Base-by-base conservation (phyloP, 2,888 invertebrate species). In the Creontiades dilutus region DNA sequence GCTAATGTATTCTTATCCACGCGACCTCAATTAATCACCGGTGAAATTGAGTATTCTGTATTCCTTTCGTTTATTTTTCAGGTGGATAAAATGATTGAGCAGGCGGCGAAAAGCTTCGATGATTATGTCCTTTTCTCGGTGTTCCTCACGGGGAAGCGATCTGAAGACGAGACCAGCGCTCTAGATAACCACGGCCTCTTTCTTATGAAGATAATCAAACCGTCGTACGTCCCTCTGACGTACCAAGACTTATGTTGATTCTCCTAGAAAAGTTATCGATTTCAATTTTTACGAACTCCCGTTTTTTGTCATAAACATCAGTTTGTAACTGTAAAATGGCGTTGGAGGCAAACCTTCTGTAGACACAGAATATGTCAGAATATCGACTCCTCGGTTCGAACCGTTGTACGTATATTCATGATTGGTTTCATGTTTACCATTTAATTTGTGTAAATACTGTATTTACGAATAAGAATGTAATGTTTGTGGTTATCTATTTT, bases 191-290 rank as follows among this genome's bases (percentile, higher is more conserved):
- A 88, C 52, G 88, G 88, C 0, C 55, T 88, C 13, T 86, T 86
- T 28, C 78, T 88, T 78, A 88, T 68, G 86, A 86, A 86, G 68
- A 37, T 86, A 13, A n/a, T 86, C 86, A 86, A 68, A 16, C 86
- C 86, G 5, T 3, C 75, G n/a, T 48, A 76, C 27, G 47, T 9
- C 11, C 86, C 48, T 23, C 48, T 47, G n/a, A 86, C 86, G n/a
- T 13, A 47, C 19, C 75, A 86, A 16, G 86, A 86, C 19, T 19
- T 86, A 9, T 46, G 48, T 37, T n/a, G 4, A 61, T 13, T 19
- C 37, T 27, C 19, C 13, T 61, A 46, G 61, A 28, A 19, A 52
- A 46, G 11, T 85, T 61, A 28, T 27, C 57, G 47, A 82, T 27
- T 28, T 28, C 27, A 61, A 52, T 84, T 84, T 57, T 57, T 13